Percentiles rank a stretch among this genome's conserved stretches.
These are phyloP conservation scores for Stegodyphus dumicola DNA, from an alignment of 1,140 invertebrate species.

Conservation along the genomic window DNA sequence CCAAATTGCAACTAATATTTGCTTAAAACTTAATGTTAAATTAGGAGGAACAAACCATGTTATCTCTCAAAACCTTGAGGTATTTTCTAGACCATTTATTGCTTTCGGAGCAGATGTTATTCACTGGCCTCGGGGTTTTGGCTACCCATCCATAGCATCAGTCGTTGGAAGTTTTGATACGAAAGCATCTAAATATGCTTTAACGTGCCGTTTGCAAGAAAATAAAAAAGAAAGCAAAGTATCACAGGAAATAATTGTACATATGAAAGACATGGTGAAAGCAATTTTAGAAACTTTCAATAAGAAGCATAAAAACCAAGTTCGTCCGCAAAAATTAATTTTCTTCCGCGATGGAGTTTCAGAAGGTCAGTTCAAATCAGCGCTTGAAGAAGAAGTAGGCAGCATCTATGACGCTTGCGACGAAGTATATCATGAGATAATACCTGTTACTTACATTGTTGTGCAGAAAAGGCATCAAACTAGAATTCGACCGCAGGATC, in stretches of 20 bases:
- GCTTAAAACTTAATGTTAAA: constrained; percentile 88
- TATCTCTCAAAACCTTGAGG: constrained; percentile 66
- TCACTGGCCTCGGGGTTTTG: constrained; percentile 78
- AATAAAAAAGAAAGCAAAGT: constrained; percentile 14
- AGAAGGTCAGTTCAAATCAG: constrained; percentile 69
- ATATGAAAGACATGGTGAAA: constrained; percentile 76
- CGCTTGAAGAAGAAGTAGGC: constrained; percentile 62
- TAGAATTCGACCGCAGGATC: constrained; percentile 62
- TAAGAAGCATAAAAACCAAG: constrained; percentile 29
- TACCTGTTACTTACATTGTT: constrained; percentile 63
- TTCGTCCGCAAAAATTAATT: constrained; percentile 67
- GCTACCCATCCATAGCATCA: constrained; percentile 85
- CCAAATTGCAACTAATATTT: constrained; percentile 76
- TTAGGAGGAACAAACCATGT: constrained; percentile 84
- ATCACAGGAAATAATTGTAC: constrained; percentile 53
- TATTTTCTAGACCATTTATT: constrained; percentile 72
- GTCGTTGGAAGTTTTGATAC: constrained; percentile 67
- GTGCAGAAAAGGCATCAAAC: too few relatives aligned
- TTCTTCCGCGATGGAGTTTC: constrained; percentile 70
- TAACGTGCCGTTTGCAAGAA: constrained; percentile 46
- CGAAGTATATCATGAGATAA: constrained; percentile 8
- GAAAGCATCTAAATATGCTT: constrained; percentile 41
- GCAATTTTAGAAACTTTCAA: too few relatives aligned
- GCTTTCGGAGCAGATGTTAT: constrained; percentile 90
- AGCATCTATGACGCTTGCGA: constrained; percentile 54